phyloP scores from a whole-genome alignment of 2,113 vertebrate genomes.

The Ursus arctos region DNA sequence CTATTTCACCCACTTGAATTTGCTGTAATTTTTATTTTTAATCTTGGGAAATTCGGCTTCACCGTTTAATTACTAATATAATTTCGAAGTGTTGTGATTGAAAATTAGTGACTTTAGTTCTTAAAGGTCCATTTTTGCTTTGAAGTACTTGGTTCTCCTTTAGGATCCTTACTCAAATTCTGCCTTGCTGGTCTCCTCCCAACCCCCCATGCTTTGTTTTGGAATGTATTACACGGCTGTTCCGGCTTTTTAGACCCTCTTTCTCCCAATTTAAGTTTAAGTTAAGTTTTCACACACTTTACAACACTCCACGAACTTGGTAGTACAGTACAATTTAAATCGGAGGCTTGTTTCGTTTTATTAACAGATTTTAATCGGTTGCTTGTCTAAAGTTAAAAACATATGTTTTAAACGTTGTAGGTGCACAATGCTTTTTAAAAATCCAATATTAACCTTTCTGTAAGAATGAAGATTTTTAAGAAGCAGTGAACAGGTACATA shows the following conservation, averaged over 20 bases:
- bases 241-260: not conserved
- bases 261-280: not conserved
- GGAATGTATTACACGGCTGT: not conserved
- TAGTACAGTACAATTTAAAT: conserved; percentile 4
- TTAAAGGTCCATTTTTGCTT: conserved; percentile 24
- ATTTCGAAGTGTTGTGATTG: conserved; percentile 32
- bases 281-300: conserved; percentile 42
- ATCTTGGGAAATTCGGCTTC: not conserved
- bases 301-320: not conserved
- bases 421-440: not conserved
- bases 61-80: conserved; percentile 47
- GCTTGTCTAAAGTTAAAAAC: conserved; percentile 34
- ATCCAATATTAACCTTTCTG: not conserved
- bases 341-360: not conserved
- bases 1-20: conserved; percentile 30
- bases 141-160: not conserved
- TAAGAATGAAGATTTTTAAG: conserved; percentile 41
- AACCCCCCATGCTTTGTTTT: not conserved
- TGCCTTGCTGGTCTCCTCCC: not conserved
- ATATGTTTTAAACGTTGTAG: not conserved
- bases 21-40: not conserved
- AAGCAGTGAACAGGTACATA: not conserved
- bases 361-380: not conserved
- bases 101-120: conserved; percentile 53
- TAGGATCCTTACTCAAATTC: not conserved